Evolutionary conservation across 1,140 invertebrate species (phyloP), one percentile per base, ranked within the genome.

Genomic region (Platyura marginata): DNA sequence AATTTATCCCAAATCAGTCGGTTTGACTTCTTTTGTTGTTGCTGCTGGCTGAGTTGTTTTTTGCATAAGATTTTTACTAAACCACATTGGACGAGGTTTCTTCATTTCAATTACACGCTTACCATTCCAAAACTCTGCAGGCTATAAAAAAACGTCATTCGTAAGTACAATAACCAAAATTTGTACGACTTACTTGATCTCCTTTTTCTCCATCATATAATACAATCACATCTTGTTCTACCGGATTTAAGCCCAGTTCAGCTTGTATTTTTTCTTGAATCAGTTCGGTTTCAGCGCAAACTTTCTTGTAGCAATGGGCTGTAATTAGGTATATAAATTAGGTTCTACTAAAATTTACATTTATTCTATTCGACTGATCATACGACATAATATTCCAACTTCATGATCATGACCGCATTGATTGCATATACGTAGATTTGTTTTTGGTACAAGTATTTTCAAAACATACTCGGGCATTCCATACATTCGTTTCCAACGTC

Each of bases 391-490:
- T 39, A 71, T 63, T 21, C 75, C 70, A 37, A 68, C 61, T 65
- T 88, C 77, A 59, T 91, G 71, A 64, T 79, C 65, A 60, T 88
- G 74, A 18, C 88, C 88, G 67, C 89, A 93, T 37, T 70, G 69
- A 42, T 71, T 58, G 53, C 89, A 93, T 1, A 71, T 69, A 46
- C 77, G 60, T 34, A 94, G 61, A 60, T 85, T 77, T 6, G 64
- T 80, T 61, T 81, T 85, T 2, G 77, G 75, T 21, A 69, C 61
- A 15, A 79, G 49, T 11, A 74, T 68, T 64, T 84, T 85, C 68
- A 70, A 73, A 15, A 67, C 48, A 57, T 71, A 77, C 33, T 77
- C 59, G 2, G 70, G 68, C 37, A 51, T 49, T 6, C 79, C 82
- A 61, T 72, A 87, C 65, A 75, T 86, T 43, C 82, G 66, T 36